Base-by-base conservation (phyloP, 1,140 invertebrate genomes). In the Drosophila obscura region DNA sequence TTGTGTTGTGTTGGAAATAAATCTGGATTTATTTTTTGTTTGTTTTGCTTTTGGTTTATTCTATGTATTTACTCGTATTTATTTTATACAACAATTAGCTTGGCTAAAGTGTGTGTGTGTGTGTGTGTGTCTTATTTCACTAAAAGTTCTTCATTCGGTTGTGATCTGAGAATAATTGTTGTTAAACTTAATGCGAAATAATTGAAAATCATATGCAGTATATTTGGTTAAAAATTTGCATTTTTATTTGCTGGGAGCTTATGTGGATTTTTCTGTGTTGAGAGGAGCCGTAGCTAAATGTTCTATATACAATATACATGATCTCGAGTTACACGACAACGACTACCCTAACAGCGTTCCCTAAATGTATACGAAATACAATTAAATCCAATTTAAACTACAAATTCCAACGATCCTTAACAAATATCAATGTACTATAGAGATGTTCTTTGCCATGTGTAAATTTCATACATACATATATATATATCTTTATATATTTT, bases 321-420 rank as follows among this genome's bases (percentile, higher is more conserved):
- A 58, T 73, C 62, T 19, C 19, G 19, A 19, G 19, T 19, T 1
- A 19, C 19, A 19, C 19, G 19, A 19, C 19, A 62, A 68, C 63
- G 55, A 13, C 77, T 87, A 87, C 83, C 82, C 82, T 85, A 87
- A 82, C 78, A 87, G 83, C 78, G 64, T 82, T 87, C 75, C 82
- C 76, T 84, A 81, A 61, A 53, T 62, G 52, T 68, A 57, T 85
- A 65, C 64, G 82, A 85, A 65, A 82, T 78, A 69, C 66, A 69
- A 69, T 85, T 77, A 66, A 78, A 82, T 87, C 45, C 61, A 78
- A 72, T 78, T 28, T 87, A 87, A 87, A 73, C 82, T 87, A 88
- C 82, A 87, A 88, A 82, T 87, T 88, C 83, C 82, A 87, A 87
- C 82, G 83, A 87, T 82, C 71, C 83, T 88, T 82, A 87, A 88